Conservation (phyloP, 2,797 vertebrate genomes). For the Cichlasoma orientale region DNA sequence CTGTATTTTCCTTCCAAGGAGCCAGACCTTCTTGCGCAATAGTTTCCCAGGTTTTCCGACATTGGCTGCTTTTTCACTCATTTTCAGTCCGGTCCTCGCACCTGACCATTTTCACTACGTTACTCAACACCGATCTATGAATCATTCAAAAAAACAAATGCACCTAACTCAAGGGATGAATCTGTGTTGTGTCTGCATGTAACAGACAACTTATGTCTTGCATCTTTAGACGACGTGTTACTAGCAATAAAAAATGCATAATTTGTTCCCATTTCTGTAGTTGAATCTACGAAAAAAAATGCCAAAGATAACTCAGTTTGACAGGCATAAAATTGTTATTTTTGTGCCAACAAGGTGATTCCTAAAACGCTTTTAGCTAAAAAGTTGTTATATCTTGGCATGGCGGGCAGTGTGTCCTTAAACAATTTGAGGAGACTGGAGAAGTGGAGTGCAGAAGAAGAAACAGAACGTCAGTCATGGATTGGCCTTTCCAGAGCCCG, state of each 20-base stretch:
- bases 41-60: not conserved
- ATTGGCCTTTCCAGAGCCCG: too few species aligned
- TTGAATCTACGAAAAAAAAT: not conserved
- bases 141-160: too few species aligned
- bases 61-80: too few species aligned
- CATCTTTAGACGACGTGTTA: not conserved
- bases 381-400: not conserved
- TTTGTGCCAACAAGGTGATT: not conserved
- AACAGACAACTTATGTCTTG: not conserved
- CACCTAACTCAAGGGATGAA: too few species aligned
- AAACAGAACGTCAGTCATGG: not conserved
- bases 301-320: too few species aligned
- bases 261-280: not conserved
- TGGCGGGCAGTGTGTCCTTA: not conserved
- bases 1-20: not conserved
- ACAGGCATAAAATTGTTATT: not conserved
- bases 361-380: not conserved
- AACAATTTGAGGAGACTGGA: not conserved
- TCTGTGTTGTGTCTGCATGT: too few species aligned
- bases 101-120: too few species aligned
- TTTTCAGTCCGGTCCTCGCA: too few species aligned
- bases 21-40: not conserved
- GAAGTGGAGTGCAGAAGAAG: not conserved
- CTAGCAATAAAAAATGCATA: not conserved
- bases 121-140: too few species aligned